phyloP scores from a whole-genome alignment of 2,113 vertebrate genomes.

The Saccopteryx bilineata region DNA sequence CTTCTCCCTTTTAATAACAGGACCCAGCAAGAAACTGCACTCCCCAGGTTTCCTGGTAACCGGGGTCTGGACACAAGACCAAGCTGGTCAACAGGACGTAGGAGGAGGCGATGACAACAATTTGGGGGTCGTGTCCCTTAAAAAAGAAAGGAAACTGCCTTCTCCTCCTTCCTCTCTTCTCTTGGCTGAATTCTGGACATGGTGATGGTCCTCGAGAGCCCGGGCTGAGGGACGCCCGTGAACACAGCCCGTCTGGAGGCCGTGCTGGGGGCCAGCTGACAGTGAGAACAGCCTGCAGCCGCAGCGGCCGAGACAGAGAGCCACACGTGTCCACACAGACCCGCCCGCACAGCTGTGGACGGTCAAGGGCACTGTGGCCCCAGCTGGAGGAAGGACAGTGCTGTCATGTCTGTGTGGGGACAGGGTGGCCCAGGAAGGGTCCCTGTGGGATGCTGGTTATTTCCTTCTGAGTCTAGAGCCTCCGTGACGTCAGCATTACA shows the following conservation, averaged over 20 bases:
- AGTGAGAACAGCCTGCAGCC: background rate
- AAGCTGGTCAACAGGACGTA: background rate
- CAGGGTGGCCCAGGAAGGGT: background rate
- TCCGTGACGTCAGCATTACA: background rate
- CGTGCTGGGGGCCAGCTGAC: background rate
- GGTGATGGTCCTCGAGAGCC: background rate
- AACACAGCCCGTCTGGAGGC: background rate
- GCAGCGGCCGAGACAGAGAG: background rate
- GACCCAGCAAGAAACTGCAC: background rate
- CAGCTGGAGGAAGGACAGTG: background rate
- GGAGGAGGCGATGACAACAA: background rate
- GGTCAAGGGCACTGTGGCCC: background rate
- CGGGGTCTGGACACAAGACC: slow-evolving; percentile 6
- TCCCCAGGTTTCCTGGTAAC: background rate
- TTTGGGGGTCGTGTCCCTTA: background rate
- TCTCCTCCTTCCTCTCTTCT: background rate
- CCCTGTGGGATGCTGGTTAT: background rate
- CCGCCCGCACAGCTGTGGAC: background rate
- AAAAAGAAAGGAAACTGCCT: background rate
- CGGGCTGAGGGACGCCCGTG: background rate
- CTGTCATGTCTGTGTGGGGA: fast-evolving
- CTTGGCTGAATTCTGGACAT: background rate
- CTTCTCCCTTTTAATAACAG: background rate
- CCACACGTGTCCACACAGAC: background rate
- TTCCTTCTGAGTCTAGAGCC: background rate